A percentile compares a stretch with the other conserved stretches of the same genome.
These are phyloP conservation scores for Eueides isabella DNA, from an alignment of 1,140 invertebrate genomes.

Conservation along the genomic window DNA sequence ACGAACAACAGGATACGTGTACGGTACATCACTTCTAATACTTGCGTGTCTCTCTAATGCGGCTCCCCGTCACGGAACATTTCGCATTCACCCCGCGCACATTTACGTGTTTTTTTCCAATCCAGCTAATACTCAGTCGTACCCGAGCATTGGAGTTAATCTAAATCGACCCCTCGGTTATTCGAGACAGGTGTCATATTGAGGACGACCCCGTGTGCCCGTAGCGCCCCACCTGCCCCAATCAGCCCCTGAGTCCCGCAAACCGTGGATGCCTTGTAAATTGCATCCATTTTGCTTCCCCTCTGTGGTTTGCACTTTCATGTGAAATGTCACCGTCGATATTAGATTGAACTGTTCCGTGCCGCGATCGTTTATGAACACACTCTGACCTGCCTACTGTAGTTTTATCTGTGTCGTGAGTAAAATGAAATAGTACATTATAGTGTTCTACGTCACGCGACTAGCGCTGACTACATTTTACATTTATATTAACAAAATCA, in stretches of 20 bases:
- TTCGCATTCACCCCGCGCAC: slow-evolving; percentile 16
- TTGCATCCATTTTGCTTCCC: slow-evolving; percentile 38
- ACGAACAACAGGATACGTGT: background rate
- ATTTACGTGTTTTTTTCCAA: slow-evolving; percentile 25
- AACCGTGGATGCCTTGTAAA: slow-evolving; percentile 23
- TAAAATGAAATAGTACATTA: background rate
- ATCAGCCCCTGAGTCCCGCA: background rate
- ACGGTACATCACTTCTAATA: background rate
- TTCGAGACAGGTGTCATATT: slow-evolving; percentile 11
- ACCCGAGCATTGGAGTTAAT: slow-evolving; percentile 3
- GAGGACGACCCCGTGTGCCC: background rate
- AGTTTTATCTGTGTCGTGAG: background rate
- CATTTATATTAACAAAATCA: background rate
- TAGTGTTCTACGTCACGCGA: background rate
- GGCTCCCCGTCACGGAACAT: slow-evolving; percentile 18
- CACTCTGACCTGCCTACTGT: background rate
- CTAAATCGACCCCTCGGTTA: slow-evolving; percentile 14
- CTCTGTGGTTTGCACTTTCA: slow-evolving; percentile 32
- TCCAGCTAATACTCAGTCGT: slow-evolving; percentile 18
- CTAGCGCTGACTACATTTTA: background rate
- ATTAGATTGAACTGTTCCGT: slow-evolving; percentile 16
- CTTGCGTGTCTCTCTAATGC: slow-evolving; percentile 11
- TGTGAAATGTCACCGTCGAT: slow-evolving; percentile 22
- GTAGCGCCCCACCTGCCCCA: background rate
- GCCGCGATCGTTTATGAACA: background rate